Evolutionary conservation across 2,797 vertebrate species (phyloP).

Genomic region (Dicrostonyx torquatus): DNA sequence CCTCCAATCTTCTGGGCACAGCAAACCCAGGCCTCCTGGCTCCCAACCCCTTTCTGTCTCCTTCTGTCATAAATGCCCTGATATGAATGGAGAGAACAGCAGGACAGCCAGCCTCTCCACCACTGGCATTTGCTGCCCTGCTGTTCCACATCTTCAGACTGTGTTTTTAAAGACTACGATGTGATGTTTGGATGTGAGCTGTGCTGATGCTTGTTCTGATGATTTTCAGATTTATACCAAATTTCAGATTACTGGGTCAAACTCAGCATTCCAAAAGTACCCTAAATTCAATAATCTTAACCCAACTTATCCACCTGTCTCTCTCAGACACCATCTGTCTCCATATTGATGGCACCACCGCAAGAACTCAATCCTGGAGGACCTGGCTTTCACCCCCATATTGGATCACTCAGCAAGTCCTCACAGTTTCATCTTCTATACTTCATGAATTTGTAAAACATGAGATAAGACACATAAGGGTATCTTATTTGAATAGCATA

Average conservation of each 20-base stretch:
- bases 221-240: not conserved
- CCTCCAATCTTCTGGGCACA: not conserved
- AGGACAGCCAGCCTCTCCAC: not conserved
- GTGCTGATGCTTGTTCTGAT: not conserved
- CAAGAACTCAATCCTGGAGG: not conserved
- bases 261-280: not conserved
- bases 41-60: not conserved
- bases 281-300: conserved; percentile 9
- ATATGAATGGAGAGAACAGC: not conserved
- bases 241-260: not conserved
- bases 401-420: not conserved
- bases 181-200: not conserved
- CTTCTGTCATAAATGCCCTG: not conserved
- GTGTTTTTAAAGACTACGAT: not conserved
- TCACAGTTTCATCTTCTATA: not conserved
- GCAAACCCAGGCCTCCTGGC: not conserved
- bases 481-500: not conserved
- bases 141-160: not conserved
- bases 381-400: not conserved
- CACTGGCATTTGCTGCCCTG: not conserved
- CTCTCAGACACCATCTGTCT: not conserved
- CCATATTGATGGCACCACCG: not conserved
- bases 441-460: conserved; percentile 9
- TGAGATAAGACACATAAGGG: not conserved
- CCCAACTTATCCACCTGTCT: not conserved